Evolutionary conservation across 2,888 invertebrate genomes (phyloP), one percentile per base, ranked within the genome.

Genomic region (Prosapia bicincta): DNA sequence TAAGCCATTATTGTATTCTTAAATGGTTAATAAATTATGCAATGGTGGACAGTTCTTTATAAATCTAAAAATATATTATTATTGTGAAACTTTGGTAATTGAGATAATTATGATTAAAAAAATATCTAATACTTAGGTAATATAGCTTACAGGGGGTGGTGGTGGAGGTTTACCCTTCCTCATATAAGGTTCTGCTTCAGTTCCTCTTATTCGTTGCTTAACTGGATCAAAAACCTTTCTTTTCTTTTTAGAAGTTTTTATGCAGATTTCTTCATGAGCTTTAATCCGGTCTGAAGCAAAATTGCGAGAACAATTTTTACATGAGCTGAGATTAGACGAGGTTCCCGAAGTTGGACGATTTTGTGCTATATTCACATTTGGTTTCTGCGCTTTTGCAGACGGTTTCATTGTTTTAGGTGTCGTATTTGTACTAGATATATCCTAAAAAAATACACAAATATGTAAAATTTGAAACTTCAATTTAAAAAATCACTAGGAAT

Each of bases 141-240:
- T n/a, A n/a, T 30, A 9, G 5, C 78, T 76, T 28, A 78, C 78
- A 25, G 74, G 75, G 2, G 74, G 54, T 13, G 70, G 20, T 65
- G 75, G 71, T 38, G 75, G 9, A n/a, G 74, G 68, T 3, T 68
- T 69, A 25, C 72, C 72, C 80, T 82, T 80, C 75, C 89, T 91
- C 80, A 84, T 86, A 68, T 90, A 96, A 69, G 90, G 88, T 83
- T 96, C 97, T 32, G 94, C 90, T 82, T 97, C 98, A 0, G 97
- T 97, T 26, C 97, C 97, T 85, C 90, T 87, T 0, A 95, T 90
- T n/a, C 99, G 87, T 85, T 96, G 96, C 83, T 95, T 96, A 66
- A 94, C 90, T 1, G 93, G 93, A 85, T 99, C 98, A 84, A 97
- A 99, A 0, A 92, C 90, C 87, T 96, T 98, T 79, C 98, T 88